Evolutionary conservation across 1,140 invertebrate species (phyloP).

Genomic region (Brachionus sp.): DNA sequence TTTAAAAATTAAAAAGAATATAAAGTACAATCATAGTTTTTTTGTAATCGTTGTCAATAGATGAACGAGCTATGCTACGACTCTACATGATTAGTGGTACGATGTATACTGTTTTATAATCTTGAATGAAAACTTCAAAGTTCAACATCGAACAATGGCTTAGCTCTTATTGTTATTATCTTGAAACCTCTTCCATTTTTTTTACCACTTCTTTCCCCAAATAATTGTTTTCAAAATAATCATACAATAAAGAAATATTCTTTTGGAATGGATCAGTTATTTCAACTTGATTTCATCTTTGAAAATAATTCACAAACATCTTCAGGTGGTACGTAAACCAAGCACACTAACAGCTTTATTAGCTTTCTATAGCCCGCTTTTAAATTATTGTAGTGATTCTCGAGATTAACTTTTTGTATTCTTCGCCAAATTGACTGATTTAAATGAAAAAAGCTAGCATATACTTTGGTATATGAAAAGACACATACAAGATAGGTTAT

Average conservation of each 20-base stretch:
- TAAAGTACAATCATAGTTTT: too few species aligned
- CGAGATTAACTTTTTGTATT: slow-evolving; percentile 4
- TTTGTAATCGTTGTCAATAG: too few species aligned
- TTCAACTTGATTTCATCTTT: neutral
- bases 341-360: neutral
- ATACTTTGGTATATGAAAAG: neutral
- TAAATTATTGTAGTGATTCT: neutral
- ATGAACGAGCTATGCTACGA: neutral
- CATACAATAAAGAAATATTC: neutral
- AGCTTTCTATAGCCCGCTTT: neutral
- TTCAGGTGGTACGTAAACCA: neutral
- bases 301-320: slow-evolving; percentile 1
- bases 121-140: neutral
- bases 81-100: neutral
- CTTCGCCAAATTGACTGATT: slow-evolving; percentile 30
- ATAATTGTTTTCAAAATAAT: neutral
- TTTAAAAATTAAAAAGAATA: too few species aligned
- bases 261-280: neutral
- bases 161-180: neutral
- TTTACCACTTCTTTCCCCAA: neutral
- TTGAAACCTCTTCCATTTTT: neutral
- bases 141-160: neutral
- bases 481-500: too few species aligned
- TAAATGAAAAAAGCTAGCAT: slow-evolving; percentile 30
- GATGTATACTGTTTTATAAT: neutral